Conservation (phyloP, 1,140 invertebrate species). For the Lineus longissimus region DNA sequence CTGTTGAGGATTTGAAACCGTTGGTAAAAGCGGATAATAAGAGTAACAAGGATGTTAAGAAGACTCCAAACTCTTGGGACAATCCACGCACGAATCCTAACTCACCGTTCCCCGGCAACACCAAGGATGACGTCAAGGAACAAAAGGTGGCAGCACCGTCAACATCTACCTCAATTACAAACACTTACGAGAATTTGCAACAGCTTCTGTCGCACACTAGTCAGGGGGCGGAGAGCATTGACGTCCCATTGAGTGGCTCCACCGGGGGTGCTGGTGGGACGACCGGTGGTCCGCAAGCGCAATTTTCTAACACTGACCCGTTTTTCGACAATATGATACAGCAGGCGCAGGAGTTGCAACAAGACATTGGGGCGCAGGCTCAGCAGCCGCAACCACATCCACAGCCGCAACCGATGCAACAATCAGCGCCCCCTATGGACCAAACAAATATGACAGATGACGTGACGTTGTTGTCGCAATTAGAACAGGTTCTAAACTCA, state of each 20-base stretch:
- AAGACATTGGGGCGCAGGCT: neutral
- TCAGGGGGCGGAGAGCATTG: slow-evolving; percentile 6
- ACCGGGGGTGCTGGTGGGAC: slow-evolving; percentile 5
- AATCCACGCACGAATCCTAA: slow-evolving; percentile 22
- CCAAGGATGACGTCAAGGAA: slow-evolving; percentile 13
- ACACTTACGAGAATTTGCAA: slow-evolving; percentile 6
- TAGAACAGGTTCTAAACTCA: slow-evolving; percentile 32
- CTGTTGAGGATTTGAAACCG: slow-evolving; percentile 11
- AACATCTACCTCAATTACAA: slow-evolving; percentile 2
- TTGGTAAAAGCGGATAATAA: slow-evolving; percentile 12
- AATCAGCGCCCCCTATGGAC: neutral
- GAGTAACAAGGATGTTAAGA: slow-evolving; percentile 13
- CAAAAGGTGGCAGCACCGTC: neutral
- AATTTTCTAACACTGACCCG: slow-evolving; percentile 23
- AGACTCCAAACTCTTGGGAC: slow-evolving; percentile 16
- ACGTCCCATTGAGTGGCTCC: slow-evolving; percentile 3
- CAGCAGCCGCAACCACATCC: neutral
- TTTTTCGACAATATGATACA: slow-evolving; percentile 43
- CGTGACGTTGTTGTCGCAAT: slow-evolving; percentile 19
- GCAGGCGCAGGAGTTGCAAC: slow-evolving; percentile 5
- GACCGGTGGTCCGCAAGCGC: slow-evolving; percentile 19
- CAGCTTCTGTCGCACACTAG: slow-evolving; percentile 19
- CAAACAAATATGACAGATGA: slow-evolving; percentile 16
- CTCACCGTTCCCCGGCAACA: slow-evolving; percentile 26
- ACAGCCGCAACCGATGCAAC: neutral